phyloP scores from a whole-genome alignment of 2,888 invertebrate genomes.

The Neoascia interrupta region DNA sequence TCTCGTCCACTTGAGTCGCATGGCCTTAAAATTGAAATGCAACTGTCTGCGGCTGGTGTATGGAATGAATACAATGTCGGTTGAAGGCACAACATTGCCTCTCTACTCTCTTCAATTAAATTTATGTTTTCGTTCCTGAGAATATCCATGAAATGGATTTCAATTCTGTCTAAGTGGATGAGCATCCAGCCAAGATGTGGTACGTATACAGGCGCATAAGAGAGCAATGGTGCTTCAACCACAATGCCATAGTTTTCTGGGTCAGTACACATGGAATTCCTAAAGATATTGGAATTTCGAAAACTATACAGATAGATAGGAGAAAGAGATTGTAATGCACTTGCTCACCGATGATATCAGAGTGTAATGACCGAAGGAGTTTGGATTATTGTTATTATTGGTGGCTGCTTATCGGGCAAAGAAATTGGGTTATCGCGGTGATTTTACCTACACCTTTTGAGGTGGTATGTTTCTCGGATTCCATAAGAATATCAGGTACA shows the following conservation, averaged over 20 bases:
- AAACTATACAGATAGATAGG: background rate
- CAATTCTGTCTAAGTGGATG: slow-evolving; percentile 42
- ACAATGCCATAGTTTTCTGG: slow-evolving; percentile 7
- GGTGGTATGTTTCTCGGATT: no score
- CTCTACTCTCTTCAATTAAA: slow-evolving; percentile 9
- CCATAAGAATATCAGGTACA: no score
- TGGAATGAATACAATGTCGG: no score
- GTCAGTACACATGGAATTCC: slow-evolving; percentile 26
- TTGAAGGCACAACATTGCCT: no score
- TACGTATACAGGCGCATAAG: background rate
- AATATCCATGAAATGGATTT: slow-evolving; percentile 28
- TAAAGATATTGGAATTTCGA: background rate
- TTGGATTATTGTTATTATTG: slow-evolving; percentile 6
- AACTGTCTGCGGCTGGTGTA: slow-evolving; percentile 8
- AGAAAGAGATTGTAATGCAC: background rate
- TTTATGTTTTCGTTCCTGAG: background rate
- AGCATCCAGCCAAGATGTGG: slow-evolving; percentile 25
- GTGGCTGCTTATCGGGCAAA: slow-evolving; percentile 34
- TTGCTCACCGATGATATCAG: slow-evolving; percentile 7
- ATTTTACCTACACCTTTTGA: no score
- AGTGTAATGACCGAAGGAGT: slow-evolving; percentile 21
- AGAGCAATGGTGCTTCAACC: slow-evolving; percentile 1
- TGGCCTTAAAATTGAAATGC: slow-evolving; percentile 45
- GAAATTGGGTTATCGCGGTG: slow-evolving; percentile 43
- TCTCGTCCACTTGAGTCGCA: slow-evolving; percentile 37